Evolutionary conservation across 2,888 invertebrate species (phyloP).

Genomic region (Alloscopus bannaensis): DNA sequence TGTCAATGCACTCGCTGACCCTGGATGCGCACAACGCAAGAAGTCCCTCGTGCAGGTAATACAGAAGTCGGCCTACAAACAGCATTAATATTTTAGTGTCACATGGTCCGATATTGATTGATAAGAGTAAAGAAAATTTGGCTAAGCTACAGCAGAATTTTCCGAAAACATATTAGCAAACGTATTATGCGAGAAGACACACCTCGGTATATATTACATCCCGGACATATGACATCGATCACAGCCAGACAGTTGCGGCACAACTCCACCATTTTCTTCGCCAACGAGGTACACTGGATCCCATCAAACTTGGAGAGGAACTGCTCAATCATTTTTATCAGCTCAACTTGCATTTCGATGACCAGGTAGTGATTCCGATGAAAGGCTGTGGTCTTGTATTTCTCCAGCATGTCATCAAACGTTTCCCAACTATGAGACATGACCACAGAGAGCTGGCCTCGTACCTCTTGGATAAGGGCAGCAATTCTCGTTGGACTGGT

Average conservation of each 20-base stretch:
- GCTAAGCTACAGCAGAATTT: neutral
- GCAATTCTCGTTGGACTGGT: slow-evolving; percentile 43
- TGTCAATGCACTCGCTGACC: slow-evolving; percentile 60
- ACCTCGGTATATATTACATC: slow-evolving; percentile 64
- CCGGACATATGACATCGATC: slow-evolving; percentile 61
- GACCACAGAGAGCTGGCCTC: slow-evolving; percentile 50
- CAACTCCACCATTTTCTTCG: slow-evolving; percentile 61
- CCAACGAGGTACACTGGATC: slow-evolving; percentile 45
- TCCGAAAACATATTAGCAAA: slow-evolving; percentile 12
- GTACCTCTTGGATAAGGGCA: slow-evolving; percentile 58
- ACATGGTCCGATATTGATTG: slow-evolving; percentile 14
- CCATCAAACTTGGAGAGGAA: slow-evolving; percentile 54
- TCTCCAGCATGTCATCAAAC: slow-evolving; percentile 51
- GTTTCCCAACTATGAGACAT: slow-evolving; percentile 49
- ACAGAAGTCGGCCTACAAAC: slow-evolving; percentile 58
- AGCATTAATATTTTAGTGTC: slow-evolving; percentile 24
- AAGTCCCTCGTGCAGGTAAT: slow-evolving; percentile 61
- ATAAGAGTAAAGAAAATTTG: neutral
- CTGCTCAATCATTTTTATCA: slow-evolving; percentile 62
- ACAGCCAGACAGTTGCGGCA: slow-evolving; percentile 61
- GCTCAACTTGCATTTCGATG: slow-evolving; percentile 61
- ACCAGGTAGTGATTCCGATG: slow-evolving; percentile 66
- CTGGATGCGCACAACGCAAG: slow-evolving; percentile 49
- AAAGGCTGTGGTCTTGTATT: slow-evolving; percentile 59
- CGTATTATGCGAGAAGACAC: neutral